Percentiles rank a stretch among this genome's conserved stretches.
Evolutionary conservation across 2,113 vertebrate genomes (phyloP).

Genomic region (Trichomycterus rosablanca): DNA sequence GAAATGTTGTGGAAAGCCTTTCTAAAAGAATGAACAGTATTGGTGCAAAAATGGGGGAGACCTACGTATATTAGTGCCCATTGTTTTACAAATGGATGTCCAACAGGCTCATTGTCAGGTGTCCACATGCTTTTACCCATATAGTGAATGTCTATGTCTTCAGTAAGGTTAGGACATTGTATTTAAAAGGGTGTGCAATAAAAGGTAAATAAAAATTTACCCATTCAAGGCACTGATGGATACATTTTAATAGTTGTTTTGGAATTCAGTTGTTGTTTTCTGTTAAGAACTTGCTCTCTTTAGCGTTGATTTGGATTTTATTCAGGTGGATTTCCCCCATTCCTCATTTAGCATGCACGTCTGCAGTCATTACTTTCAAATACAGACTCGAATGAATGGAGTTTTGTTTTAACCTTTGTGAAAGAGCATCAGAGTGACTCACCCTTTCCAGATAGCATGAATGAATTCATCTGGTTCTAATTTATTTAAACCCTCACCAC

Average conservation of each 20-base stretch:
- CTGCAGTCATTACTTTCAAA: conserved; percentile 10
- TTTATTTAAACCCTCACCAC: conserved; percentile 24
- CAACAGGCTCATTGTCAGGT: no score
- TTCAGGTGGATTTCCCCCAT: conserved; percentile 12
- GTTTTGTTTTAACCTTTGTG: conserved; percentile 28
- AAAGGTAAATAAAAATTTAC: no score
- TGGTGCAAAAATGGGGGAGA: no score
- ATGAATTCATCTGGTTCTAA: conserved; percentile 39
- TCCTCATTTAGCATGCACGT: conserved; percentile 16
- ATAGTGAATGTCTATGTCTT: no score
- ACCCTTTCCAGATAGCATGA: conserved; percentile 40
- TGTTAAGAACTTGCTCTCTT: conserved; percentile 5
- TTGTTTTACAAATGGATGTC: no score
- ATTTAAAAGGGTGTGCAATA: no score
- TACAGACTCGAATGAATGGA: conserved; percentile 20
- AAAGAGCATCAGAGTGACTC: conserved; percentile 32
- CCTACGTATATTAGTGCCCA: no score
- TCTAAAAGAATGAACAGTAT: no score
- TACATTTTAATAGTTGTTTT: not conserved
- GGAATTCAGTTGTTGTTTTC: not conserved
- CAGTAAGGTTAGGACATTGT: no score
- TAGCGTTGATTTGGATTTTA: conserved; percentile 11
- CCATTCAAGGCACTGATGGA: no score
- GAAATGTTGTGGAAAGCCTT: no score
- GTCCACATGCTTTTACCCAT: no score